Conservation (phyloP, 35 echinoderm and acorn worm genomes). For the Ophiothrix spiculata region DNA sequence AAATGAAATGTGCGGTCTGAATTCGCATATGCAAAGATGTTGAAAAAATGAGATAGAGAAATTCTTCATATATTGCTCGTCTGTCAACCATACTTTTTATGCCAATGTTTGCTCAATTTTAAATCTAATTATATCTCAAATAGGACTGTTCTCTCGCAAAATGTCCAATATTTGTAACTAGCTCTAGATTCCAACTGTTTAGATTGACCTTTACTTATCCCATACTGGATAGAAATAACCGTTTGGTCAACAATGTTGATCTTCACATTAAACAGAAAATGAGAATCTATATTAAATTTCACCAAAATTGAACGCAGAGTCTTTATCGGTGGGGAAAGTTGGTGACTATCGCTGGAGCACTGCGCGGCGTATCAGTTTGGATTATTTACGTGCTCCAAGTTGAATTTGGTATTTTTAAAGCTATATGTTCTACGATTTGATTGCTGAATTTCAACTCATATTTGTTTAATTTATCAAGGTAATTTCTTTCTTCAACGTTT, state of each 20-base stretch:
- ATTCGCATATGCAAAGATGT: no score
- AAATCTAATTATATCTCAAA: not conserved
- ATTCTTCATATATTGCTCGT: no score
- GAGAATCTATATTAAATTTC: not conserved
- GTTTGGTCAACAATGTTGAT: not conserved
- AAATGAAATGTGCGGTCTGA: no score
- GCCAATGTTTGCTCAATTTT: conserved; percentile 2
- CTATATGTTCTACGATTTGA: no score
- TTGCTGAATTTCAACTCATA: not conserved
- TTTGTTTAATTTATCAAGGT: conserved; percentile 11
- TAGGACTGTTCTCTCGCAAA: not conserved
- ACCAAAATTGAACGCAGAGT: not conserved
- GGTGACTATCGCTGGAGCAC: not conserved
- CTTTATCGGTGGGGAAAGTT: no score
- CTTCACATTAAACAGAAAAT: not conserved
- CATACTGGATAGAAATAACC: not conserved
- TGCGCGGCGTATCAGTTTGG: not conserved
- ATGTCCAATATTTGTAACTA: not conserved
- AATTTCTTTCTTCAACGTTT: not conserved
- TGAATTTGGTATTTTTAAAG: not conserved
- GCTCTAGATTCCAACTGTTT: not conserved
- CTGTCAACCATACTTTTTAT: no score
- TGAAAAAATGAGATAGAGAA: no score
- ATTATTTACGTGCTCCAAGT: not conserved
- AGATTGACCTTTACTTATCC: conserved; percentile 5